Evolutionary conservation across 2,113 vertebrate species (phyloP).

Genomic region (Potamarius usumacintae): DNA sequence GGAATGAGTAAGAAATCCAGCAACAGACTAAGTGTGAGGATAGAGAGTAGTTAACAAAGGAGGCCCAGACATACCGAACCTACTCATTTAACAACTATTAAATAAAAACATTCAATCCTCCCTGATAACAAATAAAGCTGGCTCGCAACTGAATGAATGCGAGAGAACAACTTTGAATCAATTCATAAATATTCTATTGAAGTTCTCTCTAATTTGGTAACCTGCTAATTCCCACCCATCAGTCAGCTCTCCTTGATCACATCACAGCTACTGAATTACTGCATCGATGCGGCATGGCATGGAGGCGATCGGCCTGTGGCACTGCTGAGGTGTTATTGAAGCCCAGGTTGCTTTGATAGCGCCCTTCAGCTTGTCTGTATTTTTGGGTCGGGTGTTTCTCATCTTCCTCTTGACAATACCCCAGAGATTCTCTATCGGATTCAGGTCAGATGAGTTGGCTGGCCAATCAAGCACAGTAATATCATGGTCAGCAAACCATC

Average conservation of each 20-base stretch:
- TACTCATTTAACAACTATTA: not conserved
- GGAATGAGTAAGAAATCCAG: not conserved
- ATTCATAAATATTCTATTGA: not conserved
- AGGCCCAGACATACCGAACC: not conserved
- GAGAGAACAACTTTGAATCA: not conserved
- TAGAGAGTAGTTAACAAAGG: not conserved
- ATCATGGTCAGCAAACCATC: too few relatives aligned
- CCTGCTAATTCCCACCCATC: not conserved
- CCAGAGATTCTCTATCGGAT: too few relatives aligned
- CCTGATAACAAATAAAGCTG: not conserved
- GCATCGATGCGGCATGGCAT: too few relatives aligned
- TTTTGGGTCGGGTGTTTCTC: too few relatives aligned
- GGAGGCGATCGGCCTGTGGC: too few relatives aligned
- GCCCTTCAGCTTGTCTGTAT: too few relatives aligned
- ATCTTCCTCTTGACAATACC: too few relatives aligned
- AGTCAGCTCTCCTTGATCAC: not conserved
- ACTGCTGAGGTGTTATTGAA: too few relatives aligned
- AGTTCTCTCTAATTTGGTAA: not conserved
- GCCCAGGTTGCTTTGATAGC: too few relatives aligned
- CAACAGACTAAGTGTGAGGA: not conserved
- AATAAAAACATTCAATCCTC: not conserved
- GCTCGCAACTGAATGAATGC: not conserved
- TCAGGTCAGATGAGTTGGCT: too few relatives aligned
- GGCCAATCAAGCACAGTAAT: too few relatives aligned
- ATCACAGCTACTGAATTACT: too few relatives aligned